Percentiles rank a stretch among this genome's conserved stretches.
phyloP scores from a whole-genome alignment of 2,888 invertebrate species.

The Polia nebulosa region DNA sequence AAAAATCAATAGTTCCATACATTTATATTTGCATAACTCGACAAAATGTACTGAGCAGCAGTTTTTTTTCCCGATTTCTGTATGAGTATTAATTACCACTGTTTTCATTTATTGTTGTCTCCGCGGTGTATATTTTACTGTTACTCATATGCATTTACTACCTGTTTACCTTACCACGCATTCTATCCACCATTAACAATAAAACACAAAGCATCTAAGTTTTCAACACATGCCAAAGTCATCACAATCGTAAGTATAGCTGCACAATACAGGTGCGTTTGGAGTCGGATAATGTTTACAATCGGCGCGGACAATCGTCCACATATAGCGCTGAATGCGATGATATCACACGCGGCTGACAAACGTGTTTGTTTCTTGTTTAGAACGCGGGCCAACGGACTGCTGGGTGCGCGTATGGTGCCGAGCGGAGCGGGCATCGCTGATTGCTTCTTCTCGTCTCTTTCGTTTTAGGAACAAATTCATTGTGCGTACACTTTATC shows the following conservation, averaged over 20 bases:
- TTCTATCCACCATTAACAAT: slow-evolving; percentile 31
- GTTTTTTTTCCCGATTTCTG: too few species aligned
- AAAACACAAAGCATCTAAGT: slow-evolving; percentile 43
- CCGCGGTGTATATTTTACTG: background rate
- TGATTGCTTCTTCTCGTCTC: background rate
- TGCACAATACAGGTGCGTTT: slow-evolving; percentile 64
- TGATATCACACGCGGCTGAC: slow-evolving; percentile 64
- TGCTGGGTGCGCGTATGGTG: slow-evolving; percentile 24
- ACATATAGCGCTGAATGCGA: slow-evolving; percentile 64
- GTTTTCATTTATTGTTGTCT: too few species aligned
- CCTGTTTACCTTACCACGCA: slow-evolving; percentile 32
- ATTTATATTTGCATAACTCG: too few species aligned
- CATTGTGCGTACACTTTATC: too few species aligned
- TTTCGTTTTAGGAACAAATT: too few species aligned
- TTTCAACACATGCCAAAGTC: slow-evolving; percentile 46
- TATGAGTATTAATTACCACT: too few species aligned
- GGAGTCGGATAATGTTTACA: slow-evolving; percentile 61
- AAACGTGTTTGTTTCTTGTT: slow-evolving; percentile 66
- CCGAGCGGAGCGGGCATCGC: slow-evolving; percentile 17
- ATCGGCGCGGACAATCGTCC: slow-evolving; percentile 61
- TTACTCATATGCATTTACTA: slow-evolving; percentile 5
- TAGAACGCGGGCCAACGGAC: slow-evolving; percentile 64
- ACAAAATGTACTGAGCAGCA: too few species aligned
- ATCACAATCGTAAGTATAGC: slow-evolving; percentile 54
- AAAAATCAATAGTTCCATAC: too few species aligned